Base-by-base conservation (phyloP, 2,888 invertebrate species). In the Amphipoea oculea region DNA sequence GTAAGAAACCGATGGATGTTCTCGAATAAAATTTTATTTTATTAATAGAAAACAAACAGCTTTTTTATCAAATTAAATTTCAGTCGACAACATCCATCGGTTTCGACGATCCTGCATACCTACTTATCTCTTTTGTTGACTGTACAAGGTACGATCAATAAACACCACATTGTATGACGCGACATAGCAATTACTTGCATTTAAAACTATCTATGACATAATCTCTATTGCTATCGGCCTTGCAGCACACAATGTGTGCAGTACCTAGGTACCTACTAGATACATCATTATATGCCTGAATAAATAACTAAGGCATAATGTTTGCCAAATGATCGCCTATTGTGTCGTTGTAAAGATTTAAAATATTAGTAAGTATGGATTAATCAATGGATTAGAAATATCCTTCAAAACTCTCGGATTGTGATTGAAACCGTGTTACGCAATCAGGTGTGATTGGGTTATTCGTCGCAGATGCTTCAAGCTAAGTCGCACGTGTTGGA, bases 121-220 rank as follows among this genome's bases (percentile, higher is more conserved):
- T 36, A 36, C 36, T 36, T 36, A 36, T 36, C 2, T 36, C 36
- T 36, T 36, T 36, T 36, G 36, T 36, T 36, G 36, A 36, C 36
- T 36, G 36, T 36, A 69, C 76, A 81, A 40, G 51, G 48, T 72
- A 81, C 83, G 78, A 83, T 86, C 78, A 85, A 88, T 83, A 79
- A 86, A 88, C 86, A 83, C 75, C 76, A 78, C 77, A 84, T 71
- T 78, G 68, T 63, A 36, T 73, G 76, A 68, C 82, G 76, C 86
- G 81, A 90, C 69, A 74, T 73, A 65, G 73, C 79, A 78, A 75
- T 80, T 82, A 91, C 85, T 92, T 90, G 88, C 86, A 87, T 90
- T 90, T 87, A 89, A 91, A 92, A 91, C 86, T 89, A 89, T 91
- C 89, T 92, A 93, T 94, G 93, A 94, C 93, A 94, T 93, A 93